These are phyloP conservation scores for Mesocentrotus franciscanus DNA, from an alignment of 53 echinoderm and acorn worm genomes.

Conservation along the genomic window DNA sequence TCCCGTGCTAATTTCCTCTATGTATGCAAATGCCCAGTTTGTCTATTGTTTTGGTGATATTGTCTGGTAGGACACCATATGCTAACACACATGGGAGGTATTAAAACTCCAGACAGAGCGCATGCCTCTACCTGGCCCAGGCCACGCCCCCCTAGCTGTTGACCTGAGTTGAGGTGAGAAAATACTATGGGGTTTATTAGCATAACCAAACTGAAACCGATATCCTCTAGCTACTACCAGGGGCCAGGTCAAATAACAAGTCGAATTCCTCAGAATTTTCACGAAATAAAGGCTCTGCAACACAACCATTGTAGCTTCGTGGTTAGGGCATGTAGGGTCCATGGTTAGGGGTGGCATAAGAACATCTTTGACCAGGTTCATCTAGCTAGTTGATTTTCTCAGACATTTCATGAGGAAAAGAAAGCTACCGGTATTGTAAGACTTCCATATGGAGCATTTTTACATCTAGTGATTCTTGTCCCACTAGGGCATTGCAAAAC, in stretches of 20 bases:
- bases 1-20: not conserved
- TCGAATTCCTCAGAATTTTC: not conserved
- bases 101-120: slow-evolving; percentile 6
- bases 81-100: not conserved
- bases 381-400: no score
- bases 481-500: not conserved
- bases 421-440: no score
- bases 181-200: slow-evolving; percentile 10
- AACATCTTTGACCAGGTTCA: no score
- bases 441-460: no score
- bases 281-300: not conserved
- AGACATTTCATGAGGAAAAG: no score
- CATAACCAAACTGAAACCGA: not conserved
- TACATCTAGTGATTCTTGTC: no score
- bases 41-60: not conserved
- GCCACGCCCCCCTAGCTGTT: slow-evolving; percentile 24
- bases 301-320: no score
- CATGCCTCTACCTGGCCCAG: not conserved
- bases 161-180: slow-evolving; percentile 34
- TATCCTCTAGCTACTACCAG: not conserved
- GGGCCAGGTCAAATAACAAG: not conserved
- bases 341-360: not conserved
- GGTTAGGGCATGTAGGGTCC: no score
- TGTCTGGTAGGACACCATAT: not conserved
- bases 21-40: not conserved